These are phyloP conservation scores for Ophiodon elongatus DNA, from an alignment of 2,113 vertebrate species.

Conservation along the genomic window DNA sequence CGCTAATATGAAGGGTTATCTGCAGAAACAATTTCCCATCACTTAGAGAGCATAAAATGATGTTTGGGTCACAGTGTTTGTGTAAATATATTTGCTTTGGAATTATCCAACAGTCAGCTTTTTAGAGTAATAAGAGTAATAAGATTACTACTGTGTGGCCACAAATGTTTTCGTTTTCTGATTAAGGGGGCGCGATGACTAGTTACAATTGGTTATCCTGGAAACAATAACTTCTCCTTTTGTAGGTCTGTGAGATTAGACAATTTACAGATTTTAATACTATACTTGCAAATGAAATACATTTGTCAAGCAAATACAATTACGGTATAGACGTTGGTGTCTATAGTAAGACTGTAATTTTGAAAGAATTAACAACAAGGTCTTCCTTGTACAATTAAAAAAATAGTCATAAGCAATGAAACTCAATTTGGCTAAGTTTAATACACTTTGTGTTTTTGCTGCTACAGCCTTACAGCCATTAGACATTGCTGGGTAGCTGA, in stretches of 20 bases:
- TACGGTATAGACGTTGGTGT: too few species aligned
- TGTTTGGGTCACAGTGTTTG: neutral
- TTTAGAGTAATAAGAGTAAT: neutral
- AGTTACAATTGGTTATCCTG: neutral
- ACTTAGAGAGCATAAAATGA: neutral
- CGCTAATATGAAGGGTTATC: neutral
- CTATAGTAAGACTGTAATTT: too few species aligned
- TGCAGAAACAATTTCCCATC: constrained; percentile 2
- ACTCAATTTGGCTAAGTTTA: too few species aligned
- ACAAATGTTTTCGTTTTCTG: neutral
- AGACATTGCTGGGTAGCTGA: neutral
- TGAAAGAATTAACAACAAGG: too few species aligned
- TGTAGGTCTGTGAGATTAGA: neutral
- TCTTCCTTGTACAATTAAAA: too few species aligned
- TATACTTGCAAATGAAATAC: too few species aligned
- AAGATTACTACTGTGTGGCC: neutral
- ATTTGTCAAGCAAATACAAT: too few species aligned
- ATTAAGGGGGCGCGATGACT: neutral
- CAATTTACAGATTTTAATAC: neutral
- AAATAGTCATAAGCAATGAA: too few species aligned
- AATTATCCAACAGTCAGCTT: neutral
- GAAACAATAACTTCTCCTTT: neutral
- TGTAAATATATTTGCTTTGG: neutral
- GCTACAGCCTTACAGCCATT: neutral
- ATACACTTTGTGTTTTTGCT: too few species aligned